These are phyloP conservation scores for Avahi laniger DNA, from an alignment of 2,797 vertebrate species.

Conservation along the genomic window DNA sequence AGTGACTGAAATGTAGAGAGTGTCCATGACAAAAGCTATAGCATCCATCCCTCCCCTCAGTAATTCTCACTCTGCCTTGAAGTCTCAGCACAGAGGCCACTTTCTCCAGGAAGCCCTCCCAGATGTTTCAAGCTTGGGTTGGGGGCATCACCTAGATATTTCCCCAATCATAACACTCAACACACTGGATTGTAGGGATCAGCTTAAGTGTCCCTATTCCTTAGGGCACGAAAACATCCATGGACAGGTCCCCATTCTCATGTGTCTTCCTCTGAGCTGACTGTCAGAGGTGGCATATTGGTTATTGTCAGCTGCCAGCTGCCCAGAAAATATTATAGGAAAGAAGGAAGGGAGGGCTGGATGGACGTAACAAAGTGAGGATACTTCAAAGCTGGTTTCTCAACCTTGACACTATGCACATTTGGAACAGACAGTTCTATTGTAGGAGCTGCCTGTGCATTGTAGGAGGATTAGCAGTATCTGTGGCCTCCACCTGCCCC, in stretches of 20 bases:
- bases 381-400: background rate
- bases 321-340: background rate
- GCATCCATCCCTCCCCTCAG: background rate
- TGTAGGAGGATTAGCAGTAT: background rate
- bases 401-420: rapidly evolving
- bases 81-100: background rate
- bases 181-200: background rate
- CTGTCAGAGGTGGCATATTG: background rate
- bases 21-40: background rate
- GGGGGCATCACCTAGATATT: background rate
- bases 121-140: background rate
- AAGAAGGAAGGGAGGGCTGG: background rate
- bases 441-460: too few relatives aligned
- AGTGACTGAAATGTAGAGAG: background rate
- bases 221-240: background rate
- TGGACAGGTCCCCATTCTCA: background rate
- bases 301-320: background rate
- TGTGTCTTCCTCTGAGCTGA: background rate
- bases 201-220: background rate
- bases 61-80: background rate
- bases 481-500: background rate
- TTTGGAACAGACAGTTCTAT: background rate
- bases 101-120: background rate
- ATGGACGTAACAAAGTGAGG: background rate
- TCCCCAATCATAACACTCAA: background rate